Percentiles rank a stretch among this genome's conserved stretches.
Evolutionary conservation across 2,888 invertebrate genomes (phyloP).

Genomic region (Drosophila borborema): DNA sequence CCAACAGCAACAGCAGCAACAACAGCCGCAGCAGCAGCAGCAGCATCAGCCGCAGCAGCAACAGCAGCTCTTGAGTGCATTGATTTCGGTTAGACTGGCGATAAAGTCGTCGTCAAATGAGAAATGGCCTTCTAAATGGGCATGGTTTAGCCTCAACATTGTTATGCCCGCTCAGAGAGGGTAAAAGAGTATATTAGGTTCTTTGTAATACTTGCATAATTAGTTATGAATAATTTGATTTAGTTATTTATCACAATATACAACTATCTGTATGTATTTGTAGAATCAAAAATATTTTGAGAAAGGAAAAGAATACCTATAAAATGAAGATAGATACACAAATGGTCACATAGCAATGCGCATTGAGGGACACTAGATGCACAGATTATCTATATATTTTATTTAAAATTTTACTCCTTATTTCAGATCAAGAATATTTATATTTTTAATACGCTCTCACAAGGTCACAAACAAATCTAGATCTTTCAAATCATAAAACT

Average conservation of each 20-base stretch:
- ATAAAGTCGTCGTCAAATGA: slow-evolving; percentile 68
- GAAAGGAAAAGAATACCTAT: background rate
- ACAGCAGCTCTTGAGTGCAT: slow-evolving; percentile 57
- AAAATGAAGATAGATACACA: background rate
- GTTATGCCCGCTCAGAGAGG: background rate
- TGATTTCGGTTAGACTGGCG: slow-evolving; percentile 70
- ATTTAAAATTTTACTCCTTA: too few species aligned
- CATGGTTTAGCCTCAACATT: slow-evolving; percentile 16
- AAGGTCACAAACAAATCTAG: too few species aligned
- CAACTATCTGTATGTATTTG: too few species aligned
- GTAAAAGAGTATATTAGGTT: background rate
- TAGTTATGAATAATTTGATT: background rate
- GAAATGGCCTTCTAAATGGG: slow-evolving; percentile 61
- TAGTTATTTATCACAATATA: too few species aligned
- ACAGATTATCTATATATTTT: background rate
- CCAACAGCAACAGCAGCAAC: slow-evolving; percentile 12
- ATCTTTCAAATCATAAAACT: background rate
- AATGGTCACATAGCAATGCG: too few species aligned
- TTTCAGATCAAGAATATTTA: background rate
- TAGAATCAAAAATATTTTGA: background rate
- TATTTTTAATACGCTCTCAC: background rate
- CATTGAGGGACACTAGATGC: background rate
- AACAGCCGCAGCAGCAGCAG: slow-evolving; percentile 17
- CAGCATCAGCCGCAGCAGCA: slow-evolving; percentile 7
- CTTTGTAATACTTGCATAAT: background rate